Base-by-base conservation (phyloP, 2,797 vertebrate species). In the Harpagifer antarcticus region DNA sequence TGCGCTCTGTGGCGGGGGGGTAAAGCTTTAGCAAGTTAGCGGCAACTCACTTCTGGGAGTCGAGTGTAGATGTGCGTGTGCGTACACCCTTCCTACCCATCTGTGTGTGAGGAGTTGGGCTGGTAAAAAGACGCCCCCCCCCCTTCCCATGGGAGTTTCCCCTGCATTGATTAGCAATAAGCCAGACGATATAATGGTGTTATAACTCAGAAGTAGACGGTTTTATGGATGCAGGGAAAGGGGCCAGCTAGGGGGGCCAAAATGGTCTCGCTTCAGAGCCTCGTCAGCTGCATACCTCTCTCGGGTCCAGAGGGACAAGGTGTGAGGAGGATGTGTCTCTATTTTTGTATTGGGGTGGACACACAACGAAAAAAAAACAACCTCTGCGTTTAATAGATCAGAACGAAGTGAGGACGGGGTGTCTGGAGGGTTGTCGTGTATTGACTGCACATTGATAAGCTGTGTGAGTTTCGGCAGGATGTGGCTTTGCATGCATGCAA, bases 101-200 rank as follows among this genome's bases (percentile, higher is more conserved):
- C 40, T 72, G 65, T 61, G 50, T 68, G 69, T 23, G 44, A 78
- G 53, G 69, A 72, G 52, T 45, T 48, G 53, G 68, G 66, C 40
- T 44, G 15, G 53, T 72, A 75, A 82, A 82, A 37, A 64, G 60
- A 77, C 63, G 44, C 27, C 27, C 27, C 49, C 43, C 55, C 75
- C 66, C 53, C 17, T 49, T 68, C 82, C 64, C 72, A 65, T 69
- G 86, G 90, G 90, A 89, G 82, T 86, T 87, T 86, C 85, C 65
- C 65, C 23, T 85, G 87, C 89, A 92, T 93, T 91, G 90, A 93
- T 93, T 93, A 92, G 92, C 89, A 91, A 93, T 93, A 91, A 91
- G 87, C 77, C 88, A 79, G 88, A 89, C 82, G 74, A 86, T 89
- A 86, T 91, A 93, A 92, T 92, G 75, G 88, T 68, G 82, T 68